Evolutionary conservation across 2,797 vertebrate genomes (phyloP), one percentile per base, ranked within the genome.

Genomic region (Clarias fuscus): DNA sequence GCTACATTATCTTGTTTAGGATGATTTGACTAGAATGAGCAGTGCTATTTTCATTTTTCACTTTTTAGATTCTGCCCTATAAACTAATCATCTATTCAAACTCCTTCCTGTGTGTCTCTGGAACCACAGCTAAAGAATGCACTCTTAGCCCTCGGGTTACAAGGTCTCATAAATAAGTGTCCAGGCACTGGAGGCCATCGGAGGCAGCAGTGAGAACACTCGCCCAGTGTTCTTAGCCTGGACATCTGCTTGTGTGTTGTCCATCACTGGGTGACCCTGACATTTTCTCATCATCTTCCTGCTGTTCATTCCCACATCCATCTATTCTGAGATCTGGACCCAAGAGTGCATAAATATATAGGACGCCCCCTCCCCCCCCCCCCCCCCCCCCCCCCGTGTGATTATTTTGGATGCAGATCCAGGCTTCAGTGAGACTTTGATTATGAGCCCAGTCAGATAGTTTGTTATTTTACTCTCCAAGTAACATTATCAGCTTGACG

Each of bases 111-210:
- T 84, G 73, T 67, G 78, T 71, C 87, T 33, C 62, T 58, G 87
- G 88, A 88, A 83, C 80, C 78, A 80, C 68, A 67, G 83, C 85
- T 86, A 67, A 88, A 86, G 88, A 88, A 89, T 89, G 80, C 84
- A 86, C 80, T 84, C 86, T 73, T 81, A 73, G 86, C 67, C 75
- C 83, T 53, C 30, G 27, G 82, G 56, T 48, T 73, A 58, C 48
- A 61, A 73, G 72, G 80, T 80, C 81, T 82, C 70, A 67, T 89
- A 88, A 88, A 86, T 82, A 83, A 83, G 30, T 75, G 87, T 27
- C 53, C 40, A 48, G 59, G 83, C 83, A 68, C 86, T 80, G 56
- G 72, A 86, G 82, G 86, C 75, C 48, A 27, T 86, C 75, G 86
- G 82, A 86, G 84, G 86, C n/a, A 71, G 65, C 82, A 64, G 10